Conservation (phyloP, 2,797 vertebrate species). For the Channa striata region DNA sequence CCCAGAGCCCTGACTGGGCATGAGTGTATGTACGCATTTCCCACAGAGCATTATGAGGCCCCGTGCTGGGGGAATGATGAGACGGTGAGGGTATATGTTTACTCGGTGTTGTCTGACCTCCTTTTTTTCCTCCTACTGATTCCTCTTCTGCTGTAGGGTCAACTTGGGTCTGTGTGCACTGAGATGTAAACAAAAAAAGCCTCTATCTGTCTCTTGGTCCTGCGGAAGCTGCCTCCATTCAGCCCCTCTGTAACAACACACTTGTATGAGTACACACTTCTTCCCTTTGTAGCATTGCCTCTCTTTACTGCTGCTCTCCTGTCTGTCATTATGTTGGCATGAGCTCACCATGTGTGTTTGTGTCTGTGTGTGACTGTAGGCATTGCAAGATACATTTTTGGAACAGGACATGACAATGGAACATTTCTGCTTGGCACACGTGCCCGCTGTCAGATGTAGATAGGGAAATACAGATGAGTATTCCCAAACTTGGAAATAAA, state of each 20-base stretch:
- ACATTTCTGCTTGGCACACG: slow-evolving; percentile 4
- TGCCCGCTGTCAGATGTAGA: slow-evolving; percentile 7
- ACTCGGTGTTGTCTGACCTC: slow-evolving; percentile 67
- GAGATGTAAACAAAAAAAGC: slow-evolving; percentile 69
- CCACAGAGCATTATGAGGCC: slow-evolving; percentile 58
- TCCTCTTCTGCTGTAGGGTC: slow-evolving; percentile 65
- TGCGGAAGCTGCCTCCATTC: slow-evolving; percentile 20
- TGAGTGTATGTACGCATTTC: slow-evolving; percentile 59
- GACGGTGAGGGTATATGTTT: slow-evolving; percentile 54
- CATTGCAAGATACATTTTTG: slow-evolving; percentile 30
- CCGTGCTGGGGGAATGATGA: slow-evolving; percentile 32
- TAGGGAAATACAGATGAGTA: slow-evolving; percentile 10
- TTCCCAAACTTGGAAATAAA: background rate
- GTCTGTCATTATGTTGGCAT: background rate
- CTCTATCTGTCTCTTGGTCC: slow-evolving; percentile 51
- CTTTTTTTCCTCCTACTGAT: slow-evolving; percentile 64
- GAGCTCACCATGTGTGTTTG: slow-evolving; percentile 4
- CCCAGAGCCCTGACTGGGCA: slow-evolving; percentile 56
- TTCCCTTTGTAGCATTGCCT: slow-evolving; percentile 13
- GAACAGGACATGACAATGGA: slow-evolving; percentile 1
- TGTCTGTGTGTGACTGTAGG: slow-evolving; percentile 21
- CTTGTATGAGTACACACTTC: background rate
- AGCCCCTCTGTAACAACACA: slow-evolving; percentile 2
- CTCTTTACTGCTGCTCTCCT: slow-evolving; percentile 10
- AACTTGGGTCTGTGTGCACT: slow-evolving; percentile 61